Evolutionary conservation across 2,797 vertebrate genomes (phyloP).

Genomic region (Streptopelia turtur): DNA sequence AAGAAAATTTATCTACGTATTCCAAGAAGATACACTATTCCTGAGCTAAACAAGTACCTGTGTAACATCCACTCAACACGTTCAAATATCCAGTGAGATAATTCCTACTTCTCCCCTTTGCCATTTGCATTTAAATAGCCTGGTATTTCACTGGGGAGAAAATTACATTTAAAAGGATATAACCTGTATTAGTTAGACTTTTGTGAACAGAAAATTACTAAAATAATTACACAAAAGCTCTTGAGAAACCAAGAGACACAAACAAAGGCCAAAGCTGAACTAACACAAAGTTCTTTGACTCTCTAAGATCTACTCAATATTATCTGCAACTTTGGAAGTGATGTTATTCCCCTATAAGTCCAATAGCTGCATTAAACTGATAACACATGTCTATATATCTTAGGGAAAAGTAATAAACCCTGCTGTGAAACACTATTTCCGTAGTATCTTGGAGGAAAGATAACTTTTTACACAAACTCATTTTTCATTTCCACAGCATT

Average conservation of each 20-base stretch:
- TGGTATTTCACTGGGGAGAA: slow-evolving; percentile 53
- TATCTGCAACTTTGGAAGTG: slow-evolving; percentile 55
- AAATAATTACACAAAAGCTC: slow-evolving; percentile 41
- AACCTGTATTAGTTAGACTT: slow-evolving; percentile 50
- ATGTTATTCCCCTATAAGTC: slow-evolving; percentile 61
- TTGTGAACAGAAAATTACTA: slow-evolving; percentile 57
- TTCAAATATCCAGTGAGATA: slow-evolving; percentile 32
- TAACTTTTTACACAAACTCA: slow-evolving; percentile 78
- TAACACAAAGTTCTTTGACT: not conserved
- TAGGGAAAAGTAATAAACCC: slow-evolving; percentile 73
- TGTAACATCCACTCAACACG: slow-evolving; percentile 16
- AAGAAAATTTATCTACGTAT: slow-evolving; percentile 11
- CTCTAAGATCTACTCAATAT: slow-evolving; percentile 47
- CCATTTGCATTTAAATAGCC: slow-evolving; percentile 70
- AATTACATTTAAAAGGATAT: slow-evolving; percentile 22
- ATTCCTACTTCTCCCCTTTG: slow-evolving; percentile 2
- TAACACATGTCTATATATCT: slow-evolving; percentile 77
- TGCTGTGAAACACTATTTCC: slow-evolving; percentile 73
- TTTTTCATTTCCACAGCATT: slow-evolving; percentile 81
- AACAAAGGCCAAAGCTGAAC: slow-evolving; percentile 12
- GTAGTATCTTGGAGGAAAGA: slow-evolving; percentile 71
- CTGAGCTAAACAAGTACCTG: slow-evolving; percentile 44
- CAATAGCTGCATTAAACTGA: slow-evolving; percentile 77
- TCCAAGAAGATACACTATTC: not conserved
- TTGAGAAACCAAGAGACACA: slow-evolving; percentile 15